Evolutionary conservation across 2,113 vertebrate genomes (phyloP).

Genomic region (Calonectris borealis): DNA sequence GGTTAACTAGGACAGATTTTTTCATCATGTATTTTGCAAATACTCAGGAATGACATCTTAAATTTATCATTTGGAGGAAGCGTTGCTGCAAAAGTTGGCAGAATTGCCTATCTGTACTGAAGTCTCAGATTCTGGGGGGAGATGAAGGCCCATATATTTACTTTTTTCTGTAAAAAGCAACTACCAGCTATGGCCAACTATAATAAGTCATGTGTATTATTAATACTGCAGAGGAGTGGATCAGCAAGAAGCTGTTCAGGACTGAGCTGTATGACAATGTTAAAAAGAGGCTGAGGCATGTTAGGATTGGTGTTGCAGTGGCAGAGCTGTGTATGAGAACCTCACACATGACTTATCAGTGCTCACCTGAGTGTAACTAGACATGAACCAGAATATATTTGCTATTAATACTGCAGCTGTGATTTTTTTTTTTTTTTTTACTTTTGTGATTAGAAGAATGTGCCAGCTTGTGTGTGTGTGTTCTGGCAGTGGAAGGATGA

Average conservation of each 20-base stretch:
- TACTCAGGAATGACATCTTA: background rate
- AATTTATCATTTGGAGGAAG: background rate
- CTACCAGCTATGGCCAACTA: background rate
- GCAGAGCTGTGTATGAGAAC: background rate
- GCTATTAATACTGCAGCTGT: slow-evolving; percentile 30
- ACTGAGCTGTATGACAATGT: background rate
- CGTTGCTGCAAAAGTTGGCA: background rate
- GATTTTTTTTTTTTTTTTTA: background rate
- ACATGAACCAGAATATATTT: slow-evolving; percentile 36
- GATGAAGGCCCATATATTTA: background rate
- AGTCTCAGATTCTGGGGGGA: background rate
- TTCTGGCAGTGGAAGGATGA: background rate
- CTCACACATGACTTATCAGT: slow-evolving; percentile 25
- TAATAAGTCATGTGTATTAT: background rate
- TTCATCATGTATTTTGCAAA: background rate
- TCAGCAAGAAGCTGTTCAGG: background rate
- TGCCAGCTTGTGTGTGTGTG: background rate
- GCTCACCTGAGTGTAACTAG: slow-evolving; percentile 44
- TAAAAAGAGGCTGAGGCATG: background rate
- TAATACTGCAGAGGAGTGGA: background rate
- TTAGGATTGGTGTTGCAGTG: background rate
- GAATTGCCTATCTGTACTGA: background rate
- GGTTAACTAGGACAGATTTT: background rate
- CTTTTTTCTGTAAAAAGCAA: background rate
- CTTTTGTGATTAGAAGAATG: slow-evolving; percentile 13